Evolutionary conservation across 2,797 vertebrate genomes (phyloP).

Genomic region (Alosa sapidissima): DNA sequence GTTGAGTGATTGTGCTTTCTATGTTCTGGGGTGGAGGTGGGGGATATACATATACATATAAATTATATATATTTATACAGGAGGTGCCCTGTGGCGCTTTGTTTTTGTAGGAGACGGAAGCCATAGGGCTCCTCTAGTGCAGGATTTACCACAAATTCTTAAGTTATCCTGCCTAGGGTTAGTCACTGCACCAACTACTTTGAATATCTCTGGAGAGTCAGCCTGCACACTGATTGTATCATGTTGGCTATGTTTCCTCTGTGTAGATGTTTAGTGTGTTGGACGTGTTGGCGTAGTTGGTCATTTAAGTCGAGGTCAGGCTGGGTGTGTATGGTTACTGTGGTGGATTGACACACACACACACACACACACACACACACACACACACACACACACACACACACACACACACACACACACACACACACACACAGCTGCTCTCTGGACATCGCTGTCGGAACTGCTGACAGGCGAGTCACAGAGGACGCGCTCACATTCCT

Average conservation of each 20-base stretch:
- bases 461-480: not conserved
- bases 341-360: not conserved
- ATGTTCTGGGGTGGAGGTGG: not conserved
- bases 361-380: conserved; percentile 5
- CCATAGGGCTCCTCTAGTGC: no score
- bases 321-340: no score
- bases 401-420: conserved; percentile 7
- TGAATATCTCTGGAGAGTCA: no score
- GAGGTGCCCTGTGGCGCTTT: no score
- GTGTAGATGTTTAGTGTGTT: not conserved
- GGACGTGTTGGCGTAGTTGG: not conserved
- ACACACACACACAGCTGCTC: not conserved
- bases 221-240: not conserved
- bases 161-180: no score
- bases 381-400: conserved; percentile 9
- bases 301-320: not conserved
- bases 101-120: no score
- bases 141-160: no score
- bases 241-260: not conserved
- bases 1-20: not conserved
- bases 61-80: no score
- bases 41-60: no score
- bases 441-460: not conserved
- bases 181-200: no score
- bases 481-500: not conserved